A percentile compares a stretch with the other conserved stretches of the same genome.
These are phyloP conservation scores for Hypolimnas misippus DNA, from an alignment of 2,888 invertebrate species.

Conservation along the genomic window DNA sequence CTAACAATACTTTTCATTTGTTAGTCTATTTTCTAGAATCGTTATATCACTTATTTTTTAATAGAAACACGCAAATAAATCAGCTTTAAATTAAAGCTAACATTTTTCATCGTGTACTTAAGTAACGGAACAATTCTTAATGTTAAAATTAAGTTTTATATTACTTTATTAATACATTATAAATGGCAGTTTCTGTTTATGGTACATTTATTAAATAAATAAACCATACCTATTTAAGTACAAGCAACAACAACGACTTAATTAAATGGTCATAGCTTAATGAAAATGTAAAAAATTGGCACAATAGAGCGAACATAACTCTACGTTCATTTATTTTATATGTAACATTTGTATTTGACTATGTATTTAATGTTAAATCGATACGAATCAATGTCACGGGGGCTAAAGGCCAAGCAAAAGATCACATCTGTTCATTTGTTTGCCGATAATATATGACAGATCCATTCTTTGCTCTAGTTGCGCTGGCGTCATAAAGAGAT, in stretches of 20 bases:
- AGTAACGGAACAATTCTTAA: neutral
- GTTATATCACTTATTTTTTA: neutral
- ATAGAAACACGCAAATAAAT: neutral
- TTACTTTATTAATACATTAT: neutral
- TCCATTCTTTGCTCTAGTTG: too few relatives aligned
- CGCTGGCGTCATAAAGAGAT: too few relatives aligned
- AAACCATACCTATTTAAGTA: conserved; percentile 4
- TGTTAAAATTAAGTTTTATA: conserved; percentile 2
- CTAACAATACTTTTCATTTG: neutral
- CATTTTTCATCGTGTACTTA: neutral
- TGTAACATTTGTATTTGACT: too few relatives aligned
- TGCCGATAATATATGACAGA: too few relatives aligned
- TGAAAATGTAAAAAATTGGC: conserved; percentile 15
- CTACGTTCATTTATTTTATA: neutral
- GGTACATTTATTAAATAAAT: conserved; percentile 17
- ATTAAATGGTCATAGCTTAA: conserved; percentile 2
- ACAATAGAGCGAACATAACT: conserved; percentile 6
- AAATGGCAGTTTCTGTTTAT: conserved; percentile 24
- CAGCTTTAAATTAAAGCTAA: neutral
- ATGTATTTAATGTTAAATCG: too few relatives aligned
- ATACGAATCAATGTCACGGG: too few relatives aligned
- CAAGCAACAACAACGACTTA: conserved; percentile 3
- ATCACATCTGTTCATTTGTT: too few relatives aligned
- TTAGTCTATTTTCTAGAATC: neutral
- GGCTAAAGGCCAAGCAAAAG: too few relatives aligned